phyloP scores from a whole-genome alignment of 2,113 vertebrate species.

The Glareola pratincola region DNA sequence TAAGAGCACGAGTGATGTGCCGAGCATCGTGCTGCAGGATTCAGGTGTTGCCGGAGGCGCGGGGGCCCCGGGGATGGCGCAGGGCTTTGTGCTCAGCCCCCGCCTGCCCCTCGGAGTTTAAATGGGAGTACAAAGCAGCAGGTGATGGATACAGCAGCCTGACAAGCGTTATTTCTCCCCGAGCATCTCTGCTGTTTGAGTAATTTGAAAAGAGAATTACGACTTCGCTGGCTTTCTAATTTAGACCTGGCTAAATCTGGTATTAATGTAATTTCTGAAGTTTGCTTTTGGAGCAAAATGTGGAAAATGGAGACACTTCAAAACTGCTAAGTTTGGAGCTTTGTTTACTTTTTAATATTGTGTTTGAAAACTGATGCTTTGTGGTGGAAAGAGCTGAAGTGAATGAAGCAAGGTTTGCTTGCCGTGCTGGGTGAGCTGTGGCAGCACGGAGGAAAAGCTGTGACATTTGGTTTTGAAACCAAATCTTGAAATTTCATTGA shows the following conservation, averaged over 20 bases:
- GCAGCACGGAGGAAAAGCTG: not conserved
- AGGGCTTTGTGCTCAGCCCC: not conserved
- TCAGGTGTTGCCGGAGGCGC: not conserved
- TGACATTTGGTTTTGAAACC: not conserved
- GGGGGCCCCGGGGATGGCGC: rapidly evolving
- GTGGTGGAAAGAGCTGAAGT: not conserved
- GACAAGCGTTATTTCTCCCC: not conserved
- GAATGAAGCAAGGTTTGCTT: not conserved
- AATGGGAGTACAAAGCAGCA: not conserved
- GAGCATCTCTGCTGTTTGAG: not conserved
- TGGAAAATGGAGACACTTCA: not conserved
- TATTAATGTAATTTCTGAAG: not conserved
- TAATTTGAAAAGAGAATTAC: not conserved
- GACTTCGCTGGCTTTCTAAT: not conserved
- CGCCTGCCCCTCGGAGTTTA: not conserved
- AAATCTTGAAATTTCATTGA: not conserved
- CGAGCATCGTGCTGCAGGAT: not conserved
- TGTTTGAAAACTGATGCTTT: not conserved
- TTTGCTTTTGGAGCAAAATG: not conserved
- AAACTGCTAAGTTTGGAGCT: not conserved
- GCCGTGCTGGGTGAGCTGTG: not conserved
- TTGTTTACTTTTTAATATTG: not conserved
- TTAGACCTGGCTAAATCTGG: not conserved
- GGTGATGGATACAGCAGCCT: not conserved
- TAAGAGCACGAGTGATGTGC: not conserved